Evolutionary conservation across 2,113 vertebrate genomes (phyloP).

Genomic region (Rhynchomys soricoides): DNA sequence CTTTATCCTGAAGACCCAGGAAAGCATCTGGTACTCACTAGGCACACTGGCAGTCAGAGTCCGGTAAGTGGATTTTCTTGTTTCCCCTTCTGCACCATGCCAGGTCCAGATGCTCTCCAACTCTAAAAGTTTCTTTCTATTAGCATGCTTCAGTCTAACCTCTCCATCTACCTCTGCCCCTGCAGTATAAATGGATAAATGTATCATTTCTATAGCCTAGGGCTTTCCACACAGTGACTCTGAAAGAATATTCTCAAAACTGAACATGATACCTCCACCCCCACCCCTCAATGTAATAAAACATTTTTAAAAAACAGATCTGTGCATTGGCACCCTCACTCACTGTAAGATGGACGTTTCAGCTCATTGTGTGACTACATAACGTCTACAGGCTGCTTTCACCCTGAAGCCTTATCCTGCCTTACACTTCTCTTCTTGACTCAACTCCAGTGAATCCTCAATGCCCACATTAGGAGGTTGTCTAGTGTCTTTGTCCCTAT

Average conservation of each 20-base stretch:
- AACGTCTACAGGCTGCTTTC: not conserved
- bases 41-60: not conserved
- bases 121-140: not conserved
- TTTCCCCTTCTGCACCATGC: not conserved
- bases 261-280: not conserved
- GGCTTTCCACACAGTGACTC: not conserved
- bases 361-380: too few relatives aligned
- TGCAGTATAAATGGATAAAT: not conserved
- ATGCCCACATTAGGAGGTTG: not conserved
- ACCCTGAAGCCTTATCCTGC: not conserved
- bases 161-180: not conserved
- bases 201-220: not conserved
- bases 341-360: not conserved
- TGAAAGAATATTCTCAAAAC: not conserved
- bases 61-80: constrained; percentile 15
- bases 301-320: not conserved
- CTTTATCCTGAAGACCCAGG: constrained; percentile 19
- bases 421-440: not conserved
- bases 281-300: not conserved
- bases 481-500: not conserved
- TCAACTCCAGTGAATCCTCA: not conserved
- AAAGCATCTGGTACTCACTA: not conserved
- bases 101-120: not conserved
- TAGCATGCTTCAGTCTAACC: not conserved
- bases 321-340: not conserved